Conservation (phyloP, 1,140 invertebrate genomes). For the Cydia splendana region DNA sequence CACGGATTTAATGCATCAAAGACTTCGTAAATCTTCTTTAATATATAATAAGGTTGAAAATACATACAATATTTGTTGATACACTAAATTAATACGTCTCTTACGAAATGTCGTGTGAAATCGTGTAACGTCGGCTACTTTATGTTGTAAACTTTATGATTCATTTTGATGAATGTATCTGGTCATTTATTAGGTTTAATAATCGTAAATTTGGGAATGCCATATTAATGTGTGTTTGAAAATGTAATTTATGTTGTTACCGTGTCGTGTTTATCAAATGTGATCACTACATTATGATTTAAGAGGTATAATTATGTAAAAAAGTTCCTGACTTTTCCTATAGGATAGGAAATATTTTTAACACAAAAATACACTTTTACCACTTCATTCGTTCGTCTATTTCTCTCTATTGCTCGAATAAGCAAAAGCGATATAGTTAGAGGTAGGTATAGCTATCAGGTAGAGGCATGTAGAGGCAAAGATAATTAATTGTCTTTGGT, state of each 20-base stretch:
- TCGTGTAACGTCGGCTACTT: neutral
- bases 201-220: conserved; percentile 6
- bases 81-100: neutral
- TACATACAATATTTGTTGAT: neutral
- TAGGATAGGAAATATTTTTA: too few relatives aligned
- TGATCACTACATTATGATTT: neutral
- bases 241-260: neutral
- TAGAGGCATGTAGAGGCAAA: too few relatives aligned
- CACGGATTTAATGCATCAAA: neutral
- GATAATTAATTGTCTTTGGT: too few relatives aligned
- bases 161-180: neutral
- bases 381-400: too few relatives aligned
- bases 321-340: too few relatives aligned
- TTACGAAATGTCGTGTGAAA: conserved; percentile 7
- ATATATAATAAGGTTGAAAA: neutral
- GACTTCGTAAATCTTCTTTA: neutral
- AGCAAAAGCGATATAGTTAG: too few relatives aligned
- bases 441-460: too few relatives aligned
- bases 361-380: too few relatives aligned
- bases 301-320: neutral
- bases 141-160: neutral
- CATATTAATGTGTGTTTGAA: conserved; percentile 5
- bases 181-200: conserved; percentile 7
- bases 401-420: too few relatives aligned
- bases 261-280: neutral